Evolutionary conservation across 2,888 invertebrate species (phyloP).

Genomic region (Malachius bipustulatus): DNA sequence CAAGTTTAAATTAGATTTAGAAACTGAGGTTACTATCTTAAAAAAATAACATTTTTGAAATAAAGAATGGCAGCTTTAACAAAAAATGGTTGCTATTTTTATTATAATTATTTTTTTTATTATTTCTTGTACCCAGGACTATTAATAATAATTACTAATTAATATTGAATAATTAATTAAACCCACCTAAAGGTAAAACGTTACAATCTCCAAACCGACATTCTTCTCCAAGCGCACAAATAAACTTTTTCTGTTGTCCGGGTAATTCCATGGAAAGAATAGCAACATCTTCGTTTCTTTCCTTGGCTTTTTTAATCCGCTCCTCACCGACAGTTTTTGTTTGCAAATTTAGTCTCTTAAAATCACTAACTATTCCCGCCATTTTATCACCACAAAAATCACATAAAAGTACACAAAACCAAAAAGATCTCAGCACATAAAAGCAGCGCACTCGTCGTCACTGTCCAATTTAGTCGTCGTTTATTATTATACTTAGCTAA

Average conservation of each 20-base stretch:
- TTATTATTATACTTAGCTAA: too few relatives aligned
- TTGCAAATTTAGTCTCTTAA: conserved; percentile 57
- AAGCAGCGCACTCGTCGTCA: too few relatives aligned
- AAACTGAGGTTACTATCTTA: too few relatives aligned
- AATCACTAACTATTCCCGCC: conserved; percentile 62
- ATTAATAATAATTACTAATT: too few relatives aligned
- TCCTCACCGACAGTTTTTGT: conserved; percentile 76
- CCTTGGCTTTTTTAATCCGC: conserved; percentile 64
- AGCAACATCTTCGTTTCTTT: conserved; percentile 79
- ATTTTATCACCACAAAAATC: conserved; percentile 39
- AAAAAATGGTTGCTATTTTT: too few relatives aligned
- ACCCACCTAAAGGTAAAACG: conserved; percentile 65
- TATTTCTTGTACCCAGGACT: too few relatives aligned
- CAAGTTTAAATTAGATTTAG: too few relatives aligned
- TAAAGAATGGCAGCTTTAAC: too few relatives aligned
- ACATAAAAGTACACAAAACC: conserved; percentile 9
- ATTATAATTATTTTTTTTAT: too few relatives aligned
- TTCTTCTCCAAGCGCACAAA: conserved; percentile 61
- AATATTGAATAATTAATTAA: too few relatives aligned
- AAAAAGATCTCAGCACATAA: conserved; percentile 5
- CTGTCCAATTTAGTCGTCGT: too few relatives aligned
- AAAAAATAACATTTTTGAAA: too few relatives aligned
- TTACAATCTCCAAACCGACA: conserved; percentile 68
- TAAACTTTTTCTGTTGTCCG: conserved; percentile 56
- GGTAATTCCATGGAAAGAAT: conserved; percentile 77